Evolutionary conservation across 2,888 invertebrate genomes (phyloP).

Genomic region (Beris morrisii): DNA sequence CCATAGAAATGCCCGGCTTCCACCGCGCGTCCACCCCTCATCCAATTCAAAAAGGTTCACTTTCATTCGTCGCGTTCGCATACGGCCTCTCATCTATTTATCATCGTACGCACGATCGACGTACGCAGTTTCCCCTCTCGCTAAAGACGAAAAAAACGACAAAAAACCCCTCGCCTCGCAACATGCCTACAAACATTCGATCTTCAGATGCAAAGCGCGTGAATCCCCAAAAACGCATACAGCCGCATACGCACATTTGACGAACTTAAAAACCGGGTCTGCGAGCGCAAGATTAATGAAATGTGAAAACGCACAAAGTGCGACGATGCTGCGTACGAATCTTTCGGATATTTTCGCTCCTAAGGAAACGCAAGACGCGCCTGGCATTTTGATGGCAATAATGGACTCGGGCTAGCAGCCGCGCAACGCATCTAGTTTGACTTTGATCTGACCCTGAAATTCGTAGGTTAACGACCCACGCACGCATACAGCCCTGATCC

Average conservation of each 20-base stretch:
- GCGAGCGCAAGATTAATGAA: conserved; percentile 24
- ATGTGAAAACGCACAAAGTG: conserved; percentile 21
- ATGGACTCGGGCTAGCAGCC: too few species aligned
- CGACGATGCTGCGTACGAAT: conserved; percentile 23
- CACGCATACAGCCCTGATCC: conserved; percentile 31
- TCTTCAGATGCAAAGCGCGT: background rate
- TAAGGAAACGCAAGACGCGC: too few species aligned
- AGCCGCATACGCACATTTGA: background rate
- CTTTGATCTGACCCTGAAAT: conserved; percentile 47
- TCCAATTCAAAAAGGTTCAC: conserved; percentile 21
- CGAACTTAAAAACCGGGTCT: conserved; percentile 2
- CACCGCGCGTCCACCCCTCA: background rate
- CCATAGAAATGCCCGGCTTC: background rate
- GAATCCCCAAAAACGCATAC: background rate
- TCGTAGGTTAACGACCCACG: conserved; percentile 47
- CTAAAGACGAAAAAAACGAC: background rate
- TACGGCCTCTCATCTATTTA: conserved; percentile 16
- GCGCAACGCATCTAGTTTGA: conserved; percentile 39
- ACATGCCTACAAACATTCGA: background rate
- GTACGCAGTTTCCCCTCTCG: conserved; percentile 18
- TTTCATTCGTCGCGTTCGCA: conserved; percentile 14
- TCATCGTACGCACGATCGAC: background rate
- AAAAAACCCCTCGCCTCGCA: background rate
- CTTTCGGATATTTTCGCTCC: conserved; percentile 10
- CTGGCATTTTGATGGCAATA: too few species aligned